Evolutionary conservation across 2,797 vertebrate genomes (phyloP).

Genomic region (Lepilemur septentrionalis): DNA sequence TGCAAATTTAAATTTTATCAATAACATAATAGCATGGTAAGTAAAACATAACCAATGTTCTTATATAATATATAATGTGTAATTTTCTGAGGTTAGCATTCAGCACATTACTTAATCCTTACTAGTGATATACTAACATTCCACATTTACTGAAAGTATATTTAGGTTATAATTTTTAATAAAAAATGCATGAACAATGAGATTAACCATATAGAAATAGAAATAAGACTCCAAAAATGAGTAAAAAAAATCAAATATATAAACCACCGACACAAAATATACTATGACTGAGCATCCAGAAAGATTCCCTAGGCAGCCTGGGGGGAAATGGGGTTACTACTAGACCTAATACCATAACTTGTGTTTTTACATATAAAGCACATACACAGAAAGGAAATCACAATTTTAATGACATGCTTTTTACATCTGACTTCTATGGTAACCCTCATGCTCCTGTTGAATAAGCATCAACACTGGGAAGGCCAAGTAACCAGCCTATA

Average conservation of each 20-base stretch:
- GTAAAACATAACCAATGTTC: not conserved
- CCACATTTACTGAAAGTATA: not conserved
- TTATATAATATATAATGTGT: not conserved
- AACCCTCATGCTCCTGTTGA: not conserved
- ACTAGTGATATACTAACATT: conserved; percentile 24
- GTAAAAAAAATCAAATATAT: not conserved
- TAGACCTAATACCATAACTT: not conserved
- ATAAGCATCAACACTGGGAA: not conserved
- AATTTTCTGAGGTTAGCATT: conserved; percentile 11
- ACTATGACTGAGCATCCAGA: not conserved
- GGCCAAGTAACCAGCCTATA: not conserved
- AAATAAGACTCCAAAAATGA: not conserved
- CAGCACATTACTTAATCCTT: not conserved
- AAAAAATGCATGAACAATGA: not conserved
- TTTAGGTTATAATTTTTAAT: conserved; percentile 1
- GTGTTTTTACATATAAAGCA: not conserved
- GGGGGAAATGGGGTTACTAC: not conserved
- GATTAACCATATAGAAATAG: not conserved
- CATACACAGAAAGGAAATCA: not conserved
- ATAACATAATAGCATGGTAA: not conserved
- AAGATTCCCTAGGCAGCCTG: not conserved
- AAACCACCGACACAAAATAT: not conserved
- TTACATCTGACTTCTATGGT: not conserved
- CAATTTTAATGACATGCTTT: not conserved
- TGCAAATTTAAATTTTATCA: conserved; percentile 35